Percentiles rank a stretch among this genome's conserved stretches.
Evolutionary conservation across 1,140 invertebrate genomes (phyloP).

Genomic region (Nomia melanderi): DNA sequence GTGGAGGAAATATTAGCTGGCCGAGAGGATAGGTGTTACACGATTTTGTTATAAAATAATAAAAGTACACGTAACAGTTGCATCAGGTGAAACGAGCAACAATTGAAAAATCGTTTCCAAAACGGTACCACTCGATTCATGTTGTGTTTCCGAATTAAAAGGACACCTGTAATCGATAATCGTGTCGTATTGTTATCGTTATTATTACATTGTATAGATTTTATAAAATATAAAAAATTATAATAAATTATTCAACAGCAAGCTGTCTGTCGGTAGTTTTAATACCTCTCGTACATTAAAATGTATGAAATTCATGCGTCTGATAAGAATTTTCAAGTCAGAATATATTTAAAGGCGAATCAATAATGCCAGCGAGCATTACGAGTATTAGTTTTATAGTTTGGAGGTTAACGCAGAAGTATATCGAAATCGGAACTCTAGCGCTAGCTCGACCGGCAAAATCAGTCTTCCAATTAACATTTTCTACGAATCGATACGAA

Average conservation of each 20-base stretch:
- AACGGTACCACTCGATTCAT: background rate
- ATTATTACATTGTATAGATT: background rate
- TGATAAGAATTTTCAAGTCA: background rate
- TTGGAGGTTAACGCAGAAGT: slow-evolving; percentile 53
- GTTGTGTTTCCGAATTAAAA: background rate
- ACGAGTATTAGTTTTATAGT: slow-evolving; percentile 24
- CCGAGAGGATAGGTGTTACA: background rate
- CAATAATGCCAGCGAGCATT: slow-evolving; percentile 24
- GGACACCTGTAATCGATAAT: too few species aligned
- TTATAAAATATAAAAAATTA: slow-evolving; percentile 13
- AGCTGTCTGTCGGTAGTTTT: background rate
- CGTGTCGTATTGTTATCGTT: slow-evolving; percentile 10
- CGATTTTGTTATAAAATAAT: slow-evolving; percentile 1
- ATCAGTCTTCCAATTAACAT: background rate
- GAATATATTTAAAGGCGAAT: slow-evolving; percentile 1
- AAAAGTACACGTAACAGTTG: background rate
- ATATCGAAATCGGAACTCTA: slow-evolving; percentile 33
- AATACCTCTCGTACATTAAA: background rate
- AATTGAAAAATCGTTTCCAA: background rate
- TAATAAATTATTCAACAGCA: background rate
- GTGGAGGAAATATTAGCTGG: slow-evolving; percentile 1
- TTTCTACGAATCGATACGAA: background rate
- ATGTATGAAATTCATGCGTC: background rate
- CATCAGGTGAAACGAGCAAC: background rate
- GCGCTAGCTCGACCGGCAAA: background rate